Percentiles rank a stretch among this genome's conserved stretches.
These are phyloP conservation scores for Falcaria lacertinaria DNA, from an alignment of 2,888 invertebrate genomes.

Conservation along the genomic window DNA sequence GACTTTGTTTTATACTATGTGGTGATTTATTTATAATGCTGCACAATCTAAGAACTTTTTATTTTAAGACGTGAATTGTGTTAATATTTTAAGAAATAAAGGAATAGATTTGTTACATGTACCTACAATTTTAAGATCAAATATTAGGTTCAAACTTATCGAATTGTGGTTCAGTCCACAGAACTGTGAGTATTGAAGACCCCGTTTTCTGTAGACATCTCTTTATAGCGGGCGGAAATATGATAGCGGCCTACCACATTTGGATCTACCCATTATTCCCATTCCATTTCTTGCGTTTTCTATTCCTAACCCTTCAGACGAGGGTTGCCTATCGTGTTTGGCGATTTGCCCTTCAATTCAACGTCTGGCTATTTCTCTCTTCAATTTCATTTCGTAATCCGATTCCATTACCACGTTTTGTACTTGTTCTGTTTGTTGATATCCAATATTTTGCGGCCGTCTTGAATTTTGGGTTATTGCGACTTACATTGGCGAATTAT, in stretches of 20 bases:
- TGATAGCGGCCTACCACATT: constrained; percentile 30
- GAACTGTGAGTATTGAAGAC: constrained; percentile 9
- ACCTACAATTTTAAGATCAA: too few relatives aligned
- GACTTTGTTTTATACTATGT: too few relatives aligned
- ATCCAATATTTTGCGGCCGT: neutral
- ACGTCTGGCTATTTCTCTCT: constrained; percentile 11
- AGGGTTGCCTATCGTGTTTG: neutral
- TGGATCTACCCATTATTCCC: constrained; percentile 20
- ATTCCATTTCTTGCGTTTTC: constrained; percentile 10
- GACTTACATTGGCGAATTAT: neutral
- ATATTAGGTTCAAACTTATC: too few relatives aligned
- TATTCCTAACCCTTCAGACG: constrained; percentile 2
- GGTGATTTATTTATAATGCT: too few relatives aligned
- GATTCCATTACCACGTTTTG: neutral
- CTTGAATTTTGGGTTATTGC: neutral
- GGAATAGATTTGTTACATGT: too few relatives aligned
- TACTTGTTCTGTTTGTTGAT: neutral
- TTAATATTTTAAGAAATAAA: too few relatives aligned
- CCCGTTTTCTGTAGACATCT: constrained; percentile 14
- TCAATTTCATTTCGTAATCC: neutral
- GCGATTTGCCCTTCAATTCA: constrained; percentile 7
- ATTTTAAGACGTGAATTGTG: too few relatives aligned
- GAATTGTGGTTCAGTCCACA: constrained; percentile 7
- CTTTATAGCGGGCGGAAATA: constrained; percentile 27
- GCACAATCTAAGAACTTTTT: too few relatives aligned